phyloP scores from a whole-genome alignment of 2,797 vertebrate genomes.

The Geotria australis region DNA sequence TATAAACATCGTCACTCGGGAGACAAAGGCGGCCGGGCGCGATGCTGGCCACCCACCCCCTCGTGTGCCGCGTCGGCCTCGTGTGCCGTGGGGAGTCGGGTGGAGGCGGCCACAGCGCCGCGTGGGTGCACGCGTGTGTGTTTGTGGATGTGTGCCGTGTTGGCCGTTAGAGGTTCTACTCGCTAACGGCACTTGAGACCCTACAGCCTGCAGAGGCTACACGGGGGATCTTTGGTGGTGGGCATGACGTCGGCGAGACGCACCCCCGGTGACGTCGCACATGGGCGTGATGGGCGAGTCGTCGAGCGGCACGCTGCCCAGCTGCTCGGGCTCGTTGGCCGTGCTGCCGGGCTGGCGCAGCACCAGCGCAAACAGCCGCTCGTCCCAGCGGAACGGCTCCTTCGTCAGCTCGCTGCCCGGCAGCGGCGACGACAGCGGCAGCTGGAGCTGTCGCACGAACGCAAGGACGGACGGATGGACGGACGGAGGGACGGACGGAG shows the following conservation, averaged over 20 bases:
- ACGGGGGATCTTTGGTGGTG: too few relatives aligned
- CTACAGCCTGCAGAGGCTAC: too few relatives aligned
- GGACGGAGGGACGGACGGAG: conserved; percentile 1
- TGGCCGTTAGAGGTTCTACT: too few relatives aligned
- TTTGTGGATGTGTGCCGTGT: too few relatives aligned
- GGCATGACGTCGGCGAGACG: conserved; percentile 2
- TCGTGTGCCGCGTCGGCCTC: too few relatives aligned
- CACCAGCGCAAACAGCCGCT: conserved; percentile 69
- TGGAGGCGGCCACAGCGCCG: too few relatives aligned
- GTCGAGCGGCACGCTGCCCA: conserved; percentile 45
- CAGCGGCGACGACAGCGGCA: conserved; percentile 70
- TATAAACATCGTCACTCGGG: too few relatives aligned
- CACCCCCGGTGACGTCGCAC: conserved; percentile 89
- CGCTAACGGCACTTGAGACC: too few relatives aligned
- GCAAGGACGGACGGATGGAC: background rate
- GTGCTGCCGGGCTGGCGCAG: conserved; percentile 51
- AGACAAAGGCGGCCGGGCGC: too few relatives aligned
- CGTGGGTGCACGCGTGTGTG: too few relatives aligned
- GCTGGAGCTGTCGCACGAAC: conserved; percentile 36
- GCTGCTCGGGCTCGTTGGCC: conserved; percentile 38
- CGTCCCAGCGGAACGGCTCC: conserved; percentile 92
- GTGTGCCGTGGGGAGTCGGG: too few relatives aligned
- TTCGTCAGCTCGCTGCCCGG: conserved; percentile 90
- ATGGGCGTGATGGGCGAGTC: conserved; percentile 82
- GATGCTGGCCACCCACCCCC: too few relatives aligned